Base-by-base conservation (phyloP, 2,797 vertebrate species). In the Meda fulgida region DNA sequence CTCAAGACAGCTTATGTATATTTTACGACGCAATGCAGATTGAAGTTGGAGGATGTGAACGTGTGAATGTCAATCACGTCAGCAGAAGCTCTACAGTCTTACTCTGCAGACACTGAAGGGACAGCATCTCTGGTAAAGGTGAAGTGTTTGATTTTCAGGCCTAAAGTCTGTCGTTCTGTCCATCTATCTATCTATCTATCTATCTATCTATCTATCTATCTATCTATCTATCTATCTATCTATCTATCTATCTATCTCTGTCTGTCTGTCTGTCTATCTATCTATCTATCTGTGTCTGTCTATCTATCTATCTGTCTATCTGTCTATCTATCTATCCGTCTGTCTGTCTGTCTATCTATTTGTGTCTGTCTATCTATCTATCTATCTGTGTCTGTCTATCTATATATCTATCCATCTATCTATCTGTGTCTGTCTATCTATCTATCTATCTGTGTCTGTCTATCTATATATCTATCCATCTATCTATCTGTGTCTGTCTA, bases 1-100 rank as follows among this genome's bases (percentile, higher is more conserved):
- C 71, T 87, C 3, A 75, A 89, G 92, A 94, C 90, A 90, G 92
- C 90, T 93, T 87, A 92, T 94, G 89, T 92, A 92, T 94, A 91
- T 94, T 94, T 93, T 88, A 94, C 89, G 89, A n/a, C 26, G 40
- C 58, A 60, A 63, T 79, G 8, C 67, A 63, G 77, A 31, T 40
- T 40, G 70, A 26, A 13, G 55, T 16, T 10, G 66, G 70, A 85
- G 51, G 83, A 87, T 87, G 80, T 81, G 79, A 87, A 81, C 63
- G 72, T 83, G 89, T 89, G 89, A 88, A 89, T 81, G 90, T 80
- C 87, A 70, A 29, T 83, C 63, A 51, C 51, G 40, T n/a, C 55
- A 63, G 51, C n/a, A n/a, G n/a, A n/a, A n/a, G n/a, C 69, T 53
- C 31, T 60, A 6, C 34, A 71, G 51, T n/a, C 13, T 48, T 7